Evolutionary conservation across 37 sponge, comb jelly and placozoan genomes (phyloP), one percentile per base, ranked within the genome.

Genomic region (Chondrosia reniformis): DNA sequence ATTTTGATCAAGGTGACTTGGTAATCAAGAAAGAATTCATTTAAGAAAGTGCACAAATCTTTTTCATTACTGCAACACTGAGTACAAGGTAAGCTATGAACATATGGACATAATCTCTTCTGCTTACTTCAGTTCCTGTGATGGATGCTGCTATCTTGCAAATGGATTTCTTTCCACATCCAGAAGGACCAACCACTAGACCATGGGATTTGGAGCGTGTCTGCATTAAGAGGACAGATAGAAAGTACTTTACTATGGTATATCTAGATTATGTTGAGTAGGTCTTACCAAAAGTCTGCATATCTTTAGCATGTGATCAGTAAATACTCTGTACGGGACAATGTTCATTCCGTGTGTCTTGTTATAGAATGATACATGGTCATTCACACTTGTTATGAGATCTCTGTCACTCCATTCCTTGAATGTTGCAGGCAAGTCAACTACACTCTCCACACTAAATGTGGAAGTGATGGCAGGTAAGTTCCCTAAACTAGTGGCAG

Each of bases 271-370:
- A n/a, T n/a, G n/a, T n/a, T n/a, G n/a, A n/a, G n/a, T n/a, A n/a
- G n/a, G n/a, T n/a, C 80, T 46, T 39, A 91, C 92, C 88, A 91
- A 76, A 15, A 76, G 78, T 25, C 92, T 75, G 37, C 82, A 77
- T 10, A 91, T 45, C 67, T 85, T 80, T 33, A 81, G 58, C 33
- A 74, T 81, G 56, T 91, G 92, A 54, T 86, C 88, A 21, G 86
- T 78, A 22, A 84, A 80, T 43, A 46, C 55, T 15, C 63, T 65
- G 56, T 75, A 76, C 32, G 84, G 55, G 13, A 86, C 46, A 49
- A 91, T 21, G 7, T 34, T 39, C n/a, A n/a, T n/a, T 24, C 15
- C 42, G 0, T 69, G 72, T 69, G 41, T 8, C 5, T 19, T 34
- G 72, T 44, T 69, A n/a, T 37, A 40, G 41, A 41, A 13, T n/a